Evolutionary conservation across 2,113 vertebrate genomes (phyloP), one percentile per base, ranked within the genome.

Genomic region (Aptenodytes patagonicus): DNA sequence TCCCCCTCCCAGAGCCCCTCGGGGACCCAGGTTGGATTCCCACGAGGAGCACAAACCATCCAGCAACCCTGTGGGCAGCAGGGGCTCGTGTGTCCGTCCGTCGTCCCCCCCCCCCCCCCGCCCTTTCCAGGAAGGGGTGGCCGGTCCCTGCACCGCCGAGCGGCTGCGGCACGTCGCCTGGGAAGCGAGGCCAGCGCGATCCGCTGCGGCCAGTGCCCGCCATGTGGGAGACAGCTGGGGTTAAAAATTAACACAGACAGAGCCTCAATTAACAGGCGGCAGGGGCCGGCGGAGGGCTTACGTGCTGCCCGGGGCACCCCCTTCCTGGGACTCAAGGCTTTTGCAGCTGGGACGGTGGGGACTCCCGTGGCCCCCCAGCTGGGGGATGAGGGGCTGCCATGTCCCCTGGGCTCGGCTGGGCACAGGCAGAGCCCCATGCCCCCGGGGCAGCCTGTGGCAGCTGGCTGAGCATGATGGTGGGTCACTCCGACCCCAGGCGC

Each of bases 181-280:
- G 73, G 36, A 34, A 69, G 69, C 21, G 17, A 40, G 93, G 87
- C 86, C 83, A 31, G 83, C 20, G 15, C 3, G 42, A 60, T 49
- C 57, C 3, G 3, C 81, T 18, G 62, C 6, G 42, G 57, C 81
- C 83, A 12, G 80, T 21, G 2, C 38, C 77, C 12, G 75, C 91
- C 87, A 44, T 38, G 76, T 20, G 93, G n/a, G 94, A 96, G 96
- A 92, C 96, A 92, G 95, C 81, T 78, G 93, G 90, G 97, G 93
- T 97, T 97, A 97, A 97, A 97, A 86, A 97, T 97, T 97, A 97
- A 97, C 97, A 1, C 51, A 1, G 76, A 17, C 73, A 0, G 10
- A 78, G 68, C 9, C 89, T 61, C 71, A 9, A 26, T 14, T 5
- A 14, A 49, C 5, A 7, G 58, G 75, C 5, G 4, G 79, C 19